Evolutionary conservation across 1,140 invertebrate species (phyloP), one percentile per base, ranked within the genome.

Genomic region (Chironomus tepperi): DNA sequence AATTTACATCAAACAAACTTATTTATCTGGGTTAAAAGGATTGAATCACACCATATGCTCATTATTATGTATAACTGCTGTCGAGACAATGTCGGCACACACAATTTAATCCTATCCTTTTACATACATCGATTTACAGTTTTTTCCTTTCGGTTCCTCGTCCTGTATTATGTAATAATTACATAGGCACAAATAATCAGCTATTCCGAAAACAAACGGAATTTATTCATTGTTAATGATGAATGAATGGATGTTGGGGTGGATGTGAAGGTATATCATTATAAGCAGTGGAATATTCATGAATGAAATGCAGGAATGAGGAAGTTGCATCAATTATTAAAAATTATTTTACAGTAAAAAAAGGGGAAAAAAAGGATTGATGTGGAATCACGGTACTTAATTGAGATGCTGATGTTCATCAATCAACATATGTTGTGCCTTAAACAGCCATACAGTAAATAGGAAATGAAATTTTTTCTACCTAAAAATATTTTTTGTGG

Each of bases 1-100:
- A 34, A 34, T 34, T 34, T 34, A 34, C 24, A 34, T 34, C 24
- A 34, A 34, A 34, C 5, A 34, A 57, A n/a, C n/a, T n/a, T 1
- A 57, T 57, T 57, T 57, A 57, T 57, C n/a, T 57, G 8, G 47
- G 47, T 15, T 57, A n/a, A 57, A 57, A 57, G 47, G 47, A 57
- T 57, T 57, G 47, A 57, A 57, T 57, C 47, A 12, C 47, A 57
- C 47, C 47, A 57, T 57, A 12, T 57, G 47, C n/a, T 57, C n/a
- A 57, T 57, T 12, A n/a, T 12, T 57, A 15, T 47, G 24, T 47
- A 47, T 47, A 10, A 15, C 15, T 47, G 43, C 43, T 57, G 47
- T 57, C 47, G 47, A 57, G 47, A 57, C 47, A 15, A n/a, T 15
- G 47, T 57, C 47, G 47, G 47, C 47, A 57, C 47, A 57, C n/a